A percentile compares a stretch with the other conserved stretches of the same genome.
phyloP scores from a whole-genome alignment of 2,113 vertebrate species.

The Datnioides undecimradiatus region DNA sequence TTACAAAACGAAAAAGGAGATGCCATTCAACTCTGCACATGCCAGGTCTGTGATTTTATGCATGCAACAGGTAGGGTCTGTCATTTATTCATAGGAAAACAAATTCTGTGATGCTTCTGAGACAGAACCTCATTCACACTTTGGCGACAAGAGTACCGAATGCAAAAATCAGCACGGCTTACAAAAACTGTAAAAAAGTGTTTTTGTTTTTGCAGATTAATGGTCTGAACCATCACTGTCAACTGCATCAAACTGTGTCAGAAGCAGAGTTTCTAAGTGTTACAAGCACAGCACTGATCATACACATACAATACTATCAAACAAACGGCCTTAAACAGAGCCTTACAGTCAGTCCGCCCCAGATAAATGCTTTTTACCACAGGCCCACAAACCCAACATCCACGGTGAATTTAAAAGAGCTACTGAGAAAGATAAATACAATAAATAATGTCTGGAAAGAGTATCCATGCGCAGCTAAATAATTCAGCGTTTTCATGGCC shows the following conservation, averaged over 20 bases:
- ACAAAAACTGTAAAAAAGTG: background rate
- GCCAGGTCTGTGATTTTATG: background rate
- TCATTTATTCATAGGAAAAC: background rate
- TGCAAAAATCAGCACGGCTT: background rate
- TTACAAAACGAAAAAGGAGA: background rate
- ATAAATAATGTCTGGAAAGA: constrained; percentile 18
- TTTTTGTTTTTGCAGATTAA: background rate
- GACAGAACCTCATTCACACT: background rate
- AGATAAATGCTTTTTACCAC: constrained; percentile 29
- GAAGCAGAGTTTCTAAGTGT: background rate
- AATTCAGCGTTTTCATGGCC: constrained; percentile 11
- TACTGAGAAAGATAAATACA: constrained; percentile 10
- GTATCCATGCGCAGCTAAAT: constrained; percentile 14
- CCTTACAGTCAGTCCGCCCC: background rate
- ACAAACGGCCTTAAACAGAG: background rate
- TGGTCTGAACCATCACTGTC: background rate
- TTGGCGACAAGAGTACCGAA: background rate
- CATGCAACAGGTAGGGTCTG: background rate
- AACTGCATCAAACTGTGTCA: background rate
- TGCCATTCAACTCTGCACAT: background rate
- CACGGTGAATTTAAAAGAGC: constrained; percentile 41
- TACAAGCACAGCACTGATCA: background rate
- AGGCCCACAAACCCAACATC: constrained; percentile 29
- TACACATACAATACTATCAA: constrained; percentile 8
- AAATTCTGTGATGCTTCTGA: background rate